Conservation (phyloP, 2,888 invertebrate genomes). For the Metellina segmentata region DNA sequence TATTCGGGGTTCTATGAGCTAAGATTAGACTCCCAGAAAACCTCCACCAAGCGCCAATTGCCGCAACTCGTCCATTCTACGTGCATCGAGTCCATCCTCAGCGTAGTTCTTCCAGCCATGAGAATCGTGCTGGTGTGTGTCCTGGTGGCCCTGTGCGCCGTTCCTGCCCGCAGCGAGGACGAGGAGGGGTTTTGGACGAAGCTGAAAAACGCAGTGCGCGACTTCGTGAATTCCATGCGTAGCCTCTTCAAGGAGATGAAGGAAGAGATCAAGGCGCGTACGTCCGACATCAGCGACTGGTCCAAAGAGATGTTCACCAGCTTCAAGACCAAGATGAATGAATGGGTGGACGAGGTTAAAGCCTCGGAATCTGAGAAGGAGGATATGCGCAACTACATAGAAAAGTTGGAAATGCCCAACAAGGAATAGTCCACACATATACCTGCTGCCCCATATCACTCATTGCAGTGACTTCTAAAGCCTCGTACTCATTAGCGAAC, state of each 20-base stretch:
- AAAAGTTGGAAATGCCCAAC: constrained; percentile 18
- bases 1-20: too few relatives aligned
- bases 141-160: background rate
- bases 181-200: background rate
- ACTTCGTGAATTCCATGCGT: background rate
- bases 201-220: background rate
- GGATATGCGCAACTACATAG: constrained; percentile 55
- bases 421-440: background rate
- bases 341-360: constrained; percentile 28
- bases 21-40: too few relatives aligned
- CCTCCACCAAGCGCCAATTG: too few relatives aligned
- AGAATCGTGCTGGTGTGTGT: background rate
- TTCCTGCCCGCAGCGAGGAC: background rate
- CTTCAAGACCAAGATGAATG: constrained; percentile 51
- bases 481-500: too few relatives aligned
- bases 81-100: too few relatives aligned
- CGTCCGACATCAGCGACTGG: constrained; percentile 31
- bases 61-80: too few relatives aligned
- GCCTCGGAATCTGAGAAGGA: constrained; percentile 26
- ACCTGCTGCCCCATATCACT: too few relatives aligned
- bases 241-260: constrained; percentile 7
- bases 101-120: background rate
- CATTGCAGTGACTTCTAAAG: too few relatives aligned
- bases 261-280: constrained; percentile 34
- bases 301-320: constrained; percentile 31